Conservation (phyloP, 1,140 invertebrate genomes). For the Aporrectodea caliginosa region DNA sequence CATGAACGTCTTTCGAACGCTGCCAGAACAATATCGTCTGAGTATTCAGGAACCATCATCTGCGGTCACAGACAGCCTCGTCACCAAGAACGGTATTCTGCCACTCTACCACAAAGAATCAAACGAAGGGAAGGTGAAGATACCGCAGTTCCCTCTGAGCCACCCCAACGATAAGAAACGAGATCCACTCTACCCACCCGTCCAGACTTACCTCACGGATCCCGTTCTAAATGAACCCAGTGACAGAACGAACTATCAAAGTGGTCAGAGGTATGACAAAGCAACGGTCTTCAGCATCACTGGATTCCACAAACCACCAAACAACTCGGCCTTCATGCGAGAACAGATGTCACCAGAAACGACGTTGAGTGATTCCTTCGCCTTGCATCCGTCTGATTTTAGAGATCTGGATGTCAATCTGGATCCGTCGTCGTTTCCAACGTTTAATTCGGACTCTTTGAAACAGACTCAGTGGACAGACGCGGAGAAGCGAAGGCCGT, state of each 20-base stretch:
- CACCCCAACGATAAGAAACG: neutral
- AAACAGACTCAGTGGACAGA: neutral
- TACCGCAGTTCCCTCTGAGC: neutral
- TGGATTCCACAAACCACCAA: neutral
- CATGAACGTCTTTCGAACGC: neutral
- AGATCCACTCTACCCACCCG: neutral
- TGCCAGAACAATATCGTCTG: neutral
- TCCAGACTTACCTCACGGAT: neutral
- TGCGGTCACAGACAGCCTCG: neutral
- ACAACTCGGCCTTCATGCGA: no score
- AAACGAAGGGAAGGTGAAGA: neutral
- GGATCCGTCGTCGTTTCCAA: neutral
- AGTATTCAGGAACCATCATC: neutral
- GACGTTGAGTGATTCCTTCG: no score
- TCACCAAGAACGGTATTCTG: neutral
- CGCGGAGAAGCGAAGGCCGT: neutral
- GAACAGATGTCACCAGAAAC: no score
- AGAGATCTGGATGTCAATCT: no score
- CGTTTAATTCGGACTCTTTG: neutral
- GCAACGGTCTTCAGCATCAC: neutral
- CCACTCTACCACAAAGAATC: neutral
- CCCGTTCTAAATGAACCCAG: neutral
- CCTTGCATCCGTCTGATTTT: no score
- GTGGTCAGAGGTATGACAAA: neutral
- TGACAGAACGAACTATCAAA: no score